These are phyloP conservation scores for Scolopax rusticola DNA, from an alignment of 2,797 vertebrate genomes.

Conservation along the genomic window DNA sequence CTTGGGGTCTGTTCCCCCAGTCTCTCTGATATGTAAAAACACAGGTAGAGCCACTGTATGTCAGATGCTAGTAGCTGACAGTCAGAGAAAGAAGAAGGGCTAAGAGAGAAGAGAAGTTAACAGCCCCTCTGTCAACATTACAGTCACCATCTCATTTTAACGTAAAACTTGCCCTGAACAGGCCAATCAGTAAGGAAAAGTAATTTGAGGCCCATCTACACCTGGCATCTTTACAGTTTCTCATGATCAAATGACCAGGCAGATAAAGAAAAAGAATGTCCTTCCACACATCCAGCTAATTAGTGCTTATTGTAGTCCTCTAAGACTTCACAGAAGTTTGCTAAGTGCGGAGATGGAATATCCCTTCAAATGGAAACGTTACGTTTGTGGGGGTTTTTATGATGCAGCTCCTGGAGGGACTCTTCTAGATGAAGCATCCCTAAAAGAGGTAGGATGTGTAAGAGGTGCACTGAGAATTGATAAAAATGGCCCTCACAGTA, in stretches of 20 bases:
- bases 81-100: neutral
- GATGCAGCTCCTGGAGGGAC: neutral
- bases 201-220: neutral
- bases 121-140: neutral
- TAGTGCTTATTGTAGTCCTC: neutral
- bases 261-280: neutral
- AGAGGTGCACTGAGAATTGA: neutral
- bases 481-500: slow-evolving; percentile 3
- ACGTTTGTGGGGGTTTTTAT: rapidly evolving
- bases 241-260: neutral
- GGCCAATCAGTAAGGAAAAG: neutral
- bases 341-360: neutral
- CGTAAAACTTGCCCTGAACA: neutral
- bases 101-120: neutral
- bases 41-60: neutral
- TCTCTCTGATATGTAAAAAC: neutral
- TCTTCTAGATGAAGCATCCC: neutral
- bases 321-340: neutral
- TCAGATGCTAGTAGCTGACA: neutral
- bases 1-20: neutral
- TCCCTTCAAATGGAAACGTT: neutral
- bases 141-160: neutral
- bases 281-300: neutral
- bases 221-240: neutral
- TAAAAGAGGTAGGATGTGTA: neutral